Evolutionary conservation across 1,140 invertebrate species (phyloP), one percentile per base, ranked within the genome.

Genomic region (Aphis craccivora): DNA sequence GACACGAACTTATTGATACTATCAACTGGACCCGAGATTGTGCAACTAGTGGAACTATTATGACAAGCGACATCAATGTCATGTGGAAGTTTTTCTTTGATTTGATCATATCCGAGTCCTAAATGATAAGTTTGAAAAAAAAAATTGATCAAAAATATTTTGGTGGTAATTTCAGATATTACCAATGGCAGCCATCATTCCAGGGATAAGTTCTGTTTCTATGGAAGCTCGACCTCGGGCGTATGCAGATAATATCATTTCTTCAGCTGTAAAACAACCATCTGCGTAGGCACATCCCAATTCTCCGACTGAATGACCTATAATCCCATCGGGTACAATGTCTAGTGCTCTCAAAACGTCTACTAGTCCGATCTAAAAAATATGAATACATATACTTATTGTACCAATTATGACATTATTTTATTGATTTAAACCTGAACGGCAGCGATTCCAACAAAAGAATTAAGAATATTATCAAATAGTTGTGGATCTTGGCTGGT

Each of bases 371-470:
- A 98, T 97, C 95, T 97, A 45, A 86, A 43, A 94, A 76, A 91
- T 35, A 90, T 23, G 4, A 3, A 40, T 11, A 51, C 3, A 51
- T 18, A 51, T 84, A 43, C 4, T 30, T 40, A 23, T 40, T 14
- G 3, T 11, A 7, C 37, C 11, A 40, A 25, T 53, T 7, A 9
- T 2, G 14, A n/a, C 30, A 18, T 20, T 5, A 30, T 45, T 55
- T 8, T 22, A 14, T 30, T 8, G 11, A 51, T 3, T 20, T 37
- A n/a, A 30, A 97, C 97, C 96, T 98, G 98, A 93, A 99, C 97
- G 25, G 98, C 97, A 91, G 97, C 96, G 94, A 97, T 98, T 51
- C 96, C 96, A 83, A 98, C 96, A 95, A 98, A 97, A 3, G 96
- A 96, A 94, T 97, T 95, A 9, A 97, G 94, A 43, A 96, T 96